A percentile compares a stretch with the other conserved stretches of the same genome.
phyloP scores from a whole-genome alignment of 2,113 vertebrate species.

The Ranitomeya variabilis region DNA sequence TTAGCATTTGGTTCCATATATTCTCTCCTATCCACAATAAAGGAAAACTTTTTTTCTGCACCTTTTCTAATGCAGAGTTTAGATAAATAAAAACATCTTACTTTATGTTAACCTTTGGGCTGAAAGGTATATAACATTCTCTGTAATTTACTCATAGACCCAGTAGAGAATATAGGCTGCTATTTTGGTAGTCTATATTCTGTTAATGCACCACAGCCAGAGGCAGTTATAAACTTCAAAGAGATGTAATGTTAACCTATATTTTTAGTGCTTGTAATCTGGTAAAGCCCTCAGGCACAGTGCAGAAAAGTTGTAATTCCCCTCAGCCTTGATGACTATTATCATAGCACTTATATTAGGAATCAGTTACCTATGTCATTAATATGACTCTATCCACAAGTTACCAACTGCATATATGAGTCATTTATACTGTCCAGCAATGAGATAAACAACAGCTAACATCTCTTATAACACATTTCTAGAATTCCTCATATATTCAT shows the following conservation, averaged over 20 bases:
- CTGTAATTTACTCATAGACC: background rate
- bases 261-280: background rate
- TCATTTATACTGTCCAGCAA: no score
- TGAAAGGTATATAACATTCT: background rate
- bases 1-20: no score
- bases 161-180: background rate
- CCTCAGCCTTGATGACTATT: background rate
- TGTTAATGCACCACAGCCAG: background rate
- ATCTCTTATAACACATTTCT: no score
- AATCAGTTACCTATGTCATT: no score
- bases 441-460: no score
- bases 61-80: no score
- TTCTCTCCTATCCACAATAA: no score
- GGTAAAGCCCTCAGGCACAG: background rate
- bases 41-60: background rate
- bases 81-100: no score
- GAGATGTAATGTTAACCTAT: background rate
- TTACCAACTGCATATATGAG: no score
- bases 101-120: no score
- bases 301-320: background rate
- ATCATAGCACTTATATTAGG: background rate
- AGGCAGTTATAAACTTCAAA: background rate
- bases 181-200: background rate
- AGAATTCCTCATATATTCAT: no score
- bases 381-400: no score